Base-by-base conservation (phyloP, 2,888 invertebrate genomes). In the Apodemia zela region DNA sequence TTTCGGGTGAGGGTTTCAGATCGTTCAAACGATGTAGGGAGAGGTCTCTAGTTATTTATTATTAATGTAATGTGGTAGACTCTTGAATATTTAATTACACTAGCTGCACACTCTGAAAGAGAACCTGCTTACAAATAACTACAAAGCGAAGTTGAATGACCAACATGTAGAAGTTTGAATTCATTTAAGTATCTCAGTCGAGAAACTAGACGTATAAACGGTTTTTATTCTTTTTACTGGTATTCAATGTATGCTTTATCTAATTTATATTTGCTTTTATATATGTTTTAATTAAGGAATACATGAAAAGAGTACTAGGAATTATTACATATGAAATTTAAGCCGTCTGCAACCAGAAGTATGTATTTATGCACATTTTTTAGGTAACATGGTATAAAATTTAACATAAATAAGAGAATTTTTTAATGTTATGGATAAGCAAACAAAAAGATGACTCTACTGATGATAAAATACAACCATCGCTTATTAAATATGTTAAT, bases 1-100 rank as follows among this genome's bases (percentile, higher is more conserved):
- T 38, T 38, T 38, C 11, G 38, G 38, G 11, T 38, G 13, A 38
- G 38, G 13, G 38, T 38, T 11, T 38, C 8, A 35, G 8, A 35
- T 35, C 2, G 8, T 2, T 2, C 72, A 73, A 75, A 77, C 75
- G 79, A 76, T 77, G 81, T 80, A 77, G 73, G 74, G 72, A 73
- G 72, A 72, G 75, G 79, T 80, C 61, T 78, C 76, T 72, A 51
- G 51, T 21, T 51, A 8, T 38, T 38, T 38, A 51, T 21, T 21
- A 51, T 11, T 11, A 11, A 51, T 54, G 15, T 25, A 13, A 54
- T 25, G 15, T 54, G 21, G 25, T 25, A 25, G 4, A 54, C 25
- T 2, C 6, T 54, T 54, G 54, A 25, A 54, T 13, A 54, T 25
- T 21, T 54, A 54, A 54, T 54, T 54, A 54, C 25, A 54, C 25